Percentiles rank a stretch among this genome's conserved stretches.
Conservation (phyloP, 2,113 vertebrate species). For the Baryphthengus martii region DNA sequence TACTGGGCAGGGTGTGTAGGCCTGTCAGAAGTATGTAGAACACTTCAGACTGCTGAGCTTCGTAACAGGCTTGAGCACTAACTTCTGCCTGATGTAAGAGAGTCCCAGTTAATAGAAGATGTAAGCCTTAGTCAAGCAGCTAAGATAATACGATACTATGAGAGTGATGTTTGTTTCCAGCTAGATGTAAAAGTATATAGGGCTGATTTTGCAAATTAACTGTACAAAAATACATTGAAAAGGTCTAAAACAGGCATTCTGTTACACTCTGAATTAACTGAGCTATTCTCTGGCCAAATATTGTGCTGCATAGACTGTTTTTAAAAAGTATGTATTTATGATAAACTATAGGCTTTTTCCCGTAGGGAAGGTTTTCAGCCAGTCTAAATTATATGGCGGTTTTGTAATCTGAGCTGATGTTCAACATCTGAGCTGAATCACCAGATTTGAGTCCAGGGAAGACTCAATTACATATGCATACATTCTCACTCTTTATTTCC, state of each 20-base stretch:
- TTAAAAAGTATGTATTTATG: background rate
- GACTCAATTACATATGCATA: background rate
- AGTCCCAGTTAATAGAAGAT: background rate
- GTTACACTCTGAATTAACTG: background rate
- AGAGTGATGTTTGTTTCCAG: background rate
- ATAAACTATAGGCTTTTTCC: constrained; percentile 7
- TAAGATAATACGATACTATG: background rate
- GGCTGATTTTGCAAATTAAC: background rate
- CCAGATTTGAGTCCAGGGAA: constrained; percentile 4
- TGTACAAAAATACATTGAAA: background rate
- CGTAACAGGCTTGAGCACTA: background rate
- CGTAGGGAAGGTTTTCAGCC: background rate
- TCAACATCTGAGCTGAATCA: constrained; percentile 59
- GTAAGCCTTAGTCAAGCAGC: background rate
- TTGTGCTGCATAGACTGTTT: background rate
- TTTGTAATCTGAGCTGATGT: constrained; percentile 44
- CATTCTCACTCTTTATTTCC: background rate
- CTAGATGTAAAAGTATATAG: background rate
- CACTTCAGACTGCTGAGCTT: background rate
- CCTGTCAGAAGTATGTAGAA: background rate
- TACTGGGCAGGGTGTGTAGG: background rate
- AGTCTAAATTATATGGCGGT: constrained; percentile 29
- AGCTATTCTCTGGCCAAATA: background rate
- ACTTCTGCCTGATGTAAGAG: background rate
- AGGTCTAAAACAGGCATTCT: background rate